Conservation (phyloP, 2,113 vertebrate genomes). For the Phoenicopterus ruber region DNA sequence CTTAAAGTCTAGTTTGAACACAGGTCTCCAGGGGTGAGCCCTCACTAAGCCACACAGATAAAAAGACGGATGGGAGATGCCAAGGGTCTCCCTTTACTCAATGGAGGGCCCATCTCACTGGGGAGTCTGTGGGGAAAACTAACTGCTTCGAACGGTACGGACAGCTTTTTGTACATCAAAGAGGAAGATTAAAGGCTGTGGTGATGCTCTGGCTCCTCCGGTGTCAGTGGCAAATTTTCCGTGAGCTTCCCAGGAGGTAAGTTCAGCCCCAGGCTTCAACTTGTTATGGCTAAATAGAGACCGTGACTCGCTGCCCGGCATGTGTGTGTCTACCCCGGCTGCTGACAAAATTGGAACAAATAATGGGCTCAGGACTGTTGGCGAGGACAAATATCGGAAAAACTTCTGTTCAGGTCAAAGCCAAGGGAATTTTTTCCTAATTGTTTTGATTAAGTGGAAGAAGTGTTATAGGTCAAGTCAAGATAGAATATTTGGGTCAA, state of each 20-base stretch:
- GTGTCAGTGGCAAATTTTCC: neutral
- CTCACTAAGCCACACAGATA: neutral
- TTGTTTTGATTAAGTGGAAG: neutral
- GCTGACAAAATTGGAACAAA: neutral
- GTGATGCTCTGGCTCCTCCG: neutral
- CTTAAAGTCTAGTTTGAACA: neutral
- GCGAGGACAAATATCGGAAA: neutral
- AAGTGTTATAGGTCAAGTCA: neutral
- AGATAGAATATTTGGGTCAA: neutral
- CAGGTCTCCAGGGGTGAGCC: neutral
- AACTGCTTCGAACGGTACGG: neutral
- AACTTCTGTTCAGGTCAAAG: neutral
- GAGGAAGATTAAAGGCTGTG: neutral
- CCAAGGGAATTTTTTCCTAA: neutral
- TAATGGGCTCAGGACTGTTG: neutral
- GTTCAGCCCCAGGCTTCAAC: neutral
- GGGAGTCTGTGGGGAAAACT: neutral
- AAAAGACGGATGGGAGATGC: neutral
- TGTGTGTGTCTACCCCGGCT: neutral
- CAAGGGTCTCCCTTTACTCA: neutral
- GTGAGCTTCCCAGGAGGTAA: neutral
- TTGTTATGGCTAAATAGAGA: neutral
- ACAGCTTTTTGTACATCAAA: neutral
- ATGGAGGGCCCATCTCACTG: neutral
- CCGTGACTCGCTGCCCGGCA: accelerated